phyloP scores from a whole-genome alignment of 2,113 vertebrate genomes.

The Vicugna pacos region DNA sequence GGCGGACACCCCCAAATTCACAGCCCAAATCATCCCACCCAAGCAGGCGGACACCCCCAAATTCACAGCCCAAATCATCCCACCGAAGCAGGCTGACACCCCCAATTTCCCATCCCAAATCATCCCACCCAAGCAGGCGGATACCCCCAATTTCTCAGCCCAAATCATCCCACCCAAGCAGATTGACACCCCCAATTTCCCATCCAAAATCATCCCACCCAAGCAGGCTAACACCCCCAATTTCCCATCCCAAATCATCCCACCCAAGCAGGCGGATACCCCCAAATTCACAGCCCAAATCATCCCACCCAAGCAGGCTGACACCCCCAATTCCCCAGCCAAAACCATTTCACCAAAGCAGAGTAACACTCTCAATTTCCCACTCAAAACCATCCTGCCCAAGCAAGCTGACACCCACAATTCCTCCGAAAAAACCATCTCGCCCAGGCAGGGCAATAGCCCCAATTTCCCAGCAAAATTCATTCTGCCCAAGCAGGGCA shows the following conservation, averaged over 20 bases:
- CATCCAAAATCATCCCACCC: rapidly evolving
- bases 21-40: rapidly evolving
- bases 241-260: background rate
- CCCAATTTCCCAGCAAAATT: background rate
- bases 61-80: no score
- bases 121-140: rapidly evolving
- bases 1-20: rapidly evolving
- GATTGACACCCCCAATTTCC: background rate
- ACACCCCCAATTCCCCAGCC: background rate
- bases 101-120: background rate
- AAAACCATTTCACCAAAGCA: background rate
- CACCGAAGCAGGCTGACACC: background rate
- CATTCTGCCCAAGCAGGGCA: rapidly evolving
- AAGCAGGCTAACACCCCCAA: background rate
- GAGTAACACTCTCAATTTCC: background rate
- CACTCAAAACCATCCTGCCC: background rate
- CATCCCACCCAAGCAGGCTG: rapidly evolving
- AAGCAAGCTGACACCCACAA: background rate
- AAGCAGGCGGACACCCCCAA: rapidly evolving
- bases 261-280: rapidly evolving
- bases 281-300: background rate
- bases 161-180: rapidly evolving
- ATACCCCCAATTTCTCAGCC: rapidly evolving
- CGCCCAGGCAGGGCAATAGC: background rate
- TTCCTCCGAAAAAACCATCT: background rate